Percentiles rank a stretch among this genome's conserved stretches.
phyloP scores from a whole-genome alignment of 2,888 invertebrate species.

The Cataglyphis livida region DNA sequence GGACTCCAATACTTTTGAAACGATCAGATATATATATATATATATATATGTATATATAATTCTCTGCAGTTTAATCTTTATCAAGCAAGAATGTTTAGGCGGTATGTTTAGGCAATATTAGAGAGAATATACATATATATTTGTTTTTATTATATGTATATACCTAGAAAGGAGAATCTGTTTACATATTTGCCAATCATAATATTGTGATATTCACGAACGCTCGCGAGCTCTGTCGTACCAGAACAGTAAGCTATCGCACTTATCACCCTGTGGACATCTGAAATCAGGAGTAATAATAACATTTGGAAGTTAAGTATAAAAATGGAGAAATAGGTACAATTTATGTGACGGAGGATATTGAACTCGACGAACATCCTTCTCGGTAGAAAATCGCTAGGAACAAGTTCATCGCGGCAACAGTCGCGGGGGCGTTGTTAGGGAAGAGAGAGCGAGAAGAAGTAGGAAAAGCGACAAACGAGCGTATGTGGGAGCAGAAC shows the following conservation, averaged over 20 bases:
- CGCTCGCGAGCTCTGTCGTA: background rate
- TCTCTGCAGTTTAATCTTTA: background rate
- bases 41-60: no score
- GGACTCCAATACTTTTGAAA: background rate
- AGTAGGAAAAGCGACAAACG: slow-evolving; percentile 52
- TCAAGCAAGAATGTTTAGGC: background rate
- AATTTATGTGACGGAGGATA: slow-evolving; percentile 28
- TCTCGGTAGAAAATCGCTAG: slow-evolving; percentile 35
- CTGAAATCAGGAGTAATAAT: slow-evolving; percentile 25
- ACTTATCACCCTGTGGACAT: slow-evolving; percentile 1
- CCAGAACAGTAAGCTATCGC: background rate
- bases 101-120: background rate
- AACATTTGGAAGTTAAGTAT: background rate
- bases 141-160: background rate
- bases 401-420: slow-evolving; percentile 27
- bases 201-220: background rate
- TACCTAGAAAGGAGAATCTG: background rate
- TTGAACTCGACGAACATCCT: slow-evolving; percentile 38
- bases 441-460: slow-evolving; percentile 27
- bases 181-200: background rate
- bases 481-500: slow-evolving; percentile 69
- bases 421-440: slow-evolving; percentile 33
- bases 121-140: background rate
- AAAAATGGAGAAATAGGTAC: slow-evolving; percentile 38
- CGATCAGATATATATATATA: background rate